Conservation (phyloP, 1,140 invertebrate genomes). For the Episyrphus balteatus region DNA sequence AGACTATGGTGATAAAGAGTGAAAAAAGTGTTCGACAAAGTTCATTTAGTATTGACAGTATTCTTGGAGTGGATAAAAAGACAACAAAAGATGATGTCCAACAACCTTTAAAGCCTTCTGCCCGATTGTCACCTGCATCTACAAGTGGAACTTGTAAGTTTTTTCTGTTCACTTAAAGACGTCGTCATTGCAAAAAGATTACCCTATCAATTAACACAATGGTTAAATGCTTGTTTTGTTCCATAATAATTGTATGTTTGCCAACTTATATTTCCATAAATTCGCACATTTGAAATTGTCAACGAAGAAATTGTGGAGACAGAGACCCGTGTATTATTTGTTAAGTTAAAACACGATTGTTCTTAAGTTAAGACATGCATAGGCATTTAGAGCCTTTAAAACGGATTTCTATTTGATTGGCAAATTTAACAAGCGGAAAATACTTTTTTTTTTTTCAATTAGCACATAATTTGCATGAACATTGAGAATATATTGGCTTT, state of each 20-base stretch:
- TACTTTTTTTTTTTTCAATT: not conserved
- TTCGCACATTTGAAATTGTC: too few species aligned
- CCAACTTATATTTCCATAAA: too few species aligned
- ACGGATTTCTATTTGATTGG: not conserved
- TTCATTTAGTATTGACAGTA: conserved; percentile 4
- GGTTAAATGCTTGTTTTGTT: not conserved
- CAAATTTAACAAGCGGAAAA: not conserved
- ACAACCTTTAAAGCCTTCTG: not conserved
- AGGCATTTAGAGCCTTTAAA: not conserved
- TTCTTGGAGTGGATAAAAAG: conserved; percentile 2
- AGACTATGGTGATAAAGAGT: not conserved
- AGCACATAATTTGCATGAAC: too few species aligned
- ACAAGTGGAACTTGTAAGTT: conserved; percentile 1
- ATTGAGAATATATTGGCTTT: too few species aligned
- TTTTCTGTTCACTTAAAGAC: not conserved
- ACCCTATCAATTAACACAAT: not conserved
- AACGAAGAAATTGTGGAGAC: too few species aligned
- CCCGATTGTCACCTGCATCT: not conserved
- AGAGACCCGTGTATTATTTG: too few species aligned
- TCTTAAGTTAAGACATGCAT: too few species aligned
- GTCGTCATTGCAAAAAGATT: not conserved
- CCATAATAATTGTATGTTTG: not conserved
- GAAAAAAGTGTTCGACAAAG: not conserved
- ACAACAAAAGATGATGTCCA: not conserved
- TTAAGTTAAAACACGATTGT: too few species aligned